These are phyloP conservation scores for Bombus terrestris DNA, from an alignment of 1,140 invertebrate genomes.

Conservation along the genomic window DNA sequence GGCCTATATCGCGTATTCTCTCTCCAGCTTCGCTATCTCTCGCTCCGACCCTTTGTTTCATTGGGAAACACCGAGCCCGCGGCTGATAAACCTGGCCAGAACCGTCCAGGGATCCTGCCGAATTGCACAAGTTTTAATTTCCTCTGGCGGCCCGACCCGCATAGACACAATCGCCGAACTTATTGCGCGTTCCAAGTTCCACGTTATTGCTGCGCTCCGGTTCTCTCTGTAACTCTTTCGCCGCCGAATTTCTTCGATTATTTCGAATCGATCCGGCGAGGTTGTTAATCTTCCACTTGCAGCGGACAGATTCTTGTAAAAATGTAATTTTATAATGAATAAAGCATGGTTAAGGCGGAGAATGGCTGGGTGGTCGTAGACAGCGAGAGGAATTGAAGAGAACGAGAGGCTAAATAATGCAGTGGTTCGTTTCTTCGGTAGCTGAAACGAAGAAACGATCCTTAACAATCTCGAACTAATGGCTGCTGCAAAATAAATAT, in stretches of 20 bases:
- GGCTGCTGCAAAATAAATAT: conserved; percentile 23
- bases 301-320: neutral
- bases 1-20: neutral
- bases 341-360: neutral
- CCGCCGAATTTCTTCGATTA: neutral
- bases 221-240: neutral
- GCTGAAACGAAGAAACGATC: conserved; percentile 7
- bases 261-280: no score
- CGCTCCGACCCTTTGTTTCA: conserved; percentile 19
- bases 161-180: conserved; percentile 55
- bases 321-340: neutral
- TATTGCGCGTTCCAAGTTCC: conserved; percentile 59
- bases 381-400: neutral
- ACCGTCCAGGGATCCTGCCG: conserved; percentile 53
- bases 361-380: neutral
- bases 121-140: conserved; percentile 78
- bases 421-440: conserved; percentile 24
- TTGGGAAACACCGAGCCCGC: conserved; percentile 52
- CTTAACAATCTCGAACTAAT: conserved; percentile 40
- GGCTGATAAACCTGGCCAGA: conserved; percentile 67
- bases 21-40: conserved; percentile 19
- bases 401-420: conserved; percentile 21
- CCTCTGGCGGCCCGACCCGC: conserved; percentile 48
- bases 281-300: neutral
- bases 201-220: neutral